These are phyloP conservation scores for Umimayanthus chanpuru DNA, from an alignment of 92 coral and sea anemone genomes.

Conservation along the genomic window DNA sequence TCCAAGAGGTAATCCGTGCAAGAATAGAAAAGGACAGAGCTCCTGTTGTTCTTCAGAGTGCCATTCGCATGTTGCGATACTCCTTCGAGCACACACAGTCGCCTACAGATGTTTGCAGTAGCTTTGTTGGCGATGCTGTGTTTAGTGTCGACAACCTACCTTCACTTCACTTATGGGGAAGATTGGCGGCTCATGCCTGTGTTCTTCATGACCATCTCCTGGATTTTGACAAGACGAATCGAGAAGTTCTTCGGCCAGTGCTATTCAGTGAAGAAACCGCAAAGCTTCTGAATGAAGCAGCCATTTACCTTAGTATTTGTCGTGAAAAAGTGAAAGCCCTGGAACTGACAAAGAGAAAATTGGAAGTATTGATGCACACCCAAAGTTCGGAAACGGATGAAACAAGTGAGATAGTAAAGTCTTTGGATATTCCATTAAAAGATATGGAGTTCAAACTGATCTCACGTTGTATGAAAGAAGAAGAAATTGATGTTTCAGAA, in stretches of 20 bases:
- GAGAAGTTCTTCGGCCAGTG: not conserved
- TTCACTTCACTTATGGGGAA: constrained; percentile 73
- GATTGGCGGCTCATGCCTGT: constrained; percentile 64
- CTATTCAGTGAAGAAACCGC: constrained; percentile 59
- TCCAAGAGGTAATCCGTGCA: constrained; percentile 84
- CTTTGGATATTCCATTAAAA: constrained; percentile 69
- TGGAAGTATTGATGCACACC: constrained; percentile 53
- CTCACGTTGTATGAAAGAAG: constrained; percentile 67
- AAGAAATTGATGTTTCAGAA: not conserved
- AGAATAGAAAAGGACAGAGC: constrained; percentile 40
- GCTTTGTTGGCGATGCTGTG: constrained; percentile 64
- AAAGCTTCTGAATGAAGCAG: constrained; percentile 65
- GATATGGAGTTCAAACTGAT: constrained; percentile 58
- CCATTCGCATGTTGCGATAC: not conserved
- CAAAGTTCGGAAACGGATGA: constrained; percentile 12
- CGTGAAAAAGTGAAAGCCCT: constrained; percentile 71
- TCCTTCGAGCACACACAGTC: constrained; percentile 67
- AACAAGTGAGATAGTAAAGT: constrained; percentile 23
- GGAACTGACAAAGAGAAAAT: constrained; percentile 55
- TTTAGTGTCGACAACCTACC: constrained; percentile 62
- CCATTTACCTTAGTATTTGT: constrained; percentile 63
- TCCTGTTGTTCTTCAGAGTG: constrained; percentile 46
- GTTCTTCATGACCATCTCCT: constrained; percentile 61
- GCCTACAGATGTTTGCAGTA: constrained; percentile 61
- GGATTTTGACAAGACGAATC: constrained; percentile 5